A percentile compares a stretch with the other conserved stretches of the same genome.
phyloP scores from a whole-genome alignment of 2,797 vertebrate genomes.

The Platyrinchus mystaceus region DNA sequence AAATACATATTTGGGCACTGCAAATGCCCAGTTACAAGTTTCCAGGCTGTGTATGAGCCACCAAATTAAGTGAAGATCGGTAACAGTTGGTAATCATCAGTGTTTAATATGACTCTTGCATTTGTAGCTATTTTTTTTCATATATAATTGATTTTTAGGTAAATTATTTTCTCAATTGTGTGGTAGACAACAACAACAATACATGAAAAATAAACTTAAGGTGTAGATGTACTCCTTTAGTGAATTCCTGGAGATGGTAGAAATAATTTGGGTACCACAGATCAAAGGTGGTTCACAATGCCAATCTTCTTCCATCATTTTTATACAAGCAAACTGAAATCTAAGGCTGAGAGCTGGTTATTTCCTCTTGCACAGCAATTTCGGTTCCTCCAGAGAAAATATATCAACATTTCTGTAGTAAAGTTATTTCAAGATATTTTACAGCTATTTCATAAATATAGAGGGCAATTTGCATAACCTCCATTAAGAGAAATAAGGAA shows the following conservation, averaged over 20 bases:
- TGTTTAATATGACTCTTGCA: background rate
- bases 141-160: background rate
- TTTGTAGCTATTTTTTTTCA: background rate
- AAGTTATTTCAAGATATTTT: background rate
- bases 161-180: background rate
- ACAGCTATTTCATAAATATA: background rate
- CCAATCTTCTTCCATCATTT: background rate
- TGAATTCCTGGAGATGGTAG: background rate
- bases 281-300: background rate
- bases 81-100: background rate
- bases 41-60: background rate
- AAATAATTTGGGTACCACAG: background rate
- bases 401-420: background rate
- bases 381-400: background rate
- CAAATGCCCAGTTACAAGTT: background rate
- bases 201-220: background rate
- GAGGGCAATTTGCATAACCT: background rate
- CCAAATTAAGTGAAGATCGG: background rate
- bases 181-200: background rate
- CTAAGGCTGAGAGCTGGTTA: background rate
- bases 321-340: background rate
- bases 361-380: background rate
- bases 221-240: background rate
- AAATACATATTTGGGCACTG: background rate
- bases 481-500: background rate